Percentiles rank a stretch among this genome's conserved stretches.
Conservation (phyloP, 2,888 invertebrate genomes). For the Nymphalis c-album region DNA sequence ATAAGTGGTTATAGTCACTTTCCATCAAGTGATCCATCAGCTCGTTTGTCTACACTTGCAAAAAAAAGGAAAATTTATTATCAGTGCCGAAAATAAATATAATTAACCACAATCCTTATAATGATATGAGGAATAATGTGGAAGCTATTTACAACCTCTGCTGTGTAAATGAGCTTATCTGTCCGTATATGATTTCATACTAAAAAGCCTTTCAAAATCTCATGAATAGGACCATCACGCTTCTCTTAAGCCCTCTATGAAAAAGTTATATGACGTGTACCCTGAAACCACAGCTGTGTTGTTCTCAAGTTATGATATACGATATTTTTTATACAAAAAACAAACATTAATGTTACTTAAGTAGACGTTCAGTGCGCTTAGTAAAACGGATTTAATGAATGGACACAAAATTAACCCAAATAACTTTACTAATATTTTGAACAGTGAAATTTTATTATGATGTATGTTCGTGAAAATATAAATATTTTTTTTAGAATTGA, state of each 20-base stretch:
- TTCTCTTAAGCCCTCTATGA: slow-evolving; percentile 23
- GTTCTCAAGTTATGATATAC: slow-evolving; percentile 35
- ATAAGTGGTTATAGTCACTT: no score
- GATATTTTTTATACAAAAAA: slow-evolving; percentile 26
- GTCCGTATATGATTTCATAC: slow-evolving; percentile 13
- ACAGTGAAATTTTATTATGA: no score
- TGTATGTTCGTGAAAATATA: no score
- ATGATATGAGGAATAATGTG: not conserved
- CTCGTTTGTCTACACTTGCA: no score
- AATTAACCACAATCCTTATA: not conserved
- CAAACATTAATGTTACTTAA: slow-evolving; percentile 16
- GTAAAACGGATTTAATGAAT: not conserved
- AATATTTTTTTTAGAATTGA: no score
- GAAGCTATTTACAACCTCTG: not conserved
- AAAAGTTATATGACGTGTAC: slow-evolving; percentile 30
- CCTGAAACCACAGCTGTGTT: slow-evolving; percentile 37
- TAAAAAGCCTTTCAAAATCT: slow-evolving; percentile 21
- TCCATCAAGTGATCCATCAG: no score
- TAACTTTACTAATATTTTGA: not conserved
- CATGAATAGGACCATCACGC: slow-evolving; percentile 22
- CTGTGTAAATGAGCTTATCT: slow-evolving; percentile 9
- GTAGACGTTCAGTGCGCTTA: not conserved
- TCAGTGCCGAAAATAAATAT: no score
- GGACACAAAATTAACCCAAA: not conserved
- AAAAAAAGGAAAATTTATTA: no score